Evolutionary conservation across 2,113 vertebrate genomes (phyloP), one percentile per base, ranked within the genome.

Genomic region (Gnathonemus longibarbis): DNA sequence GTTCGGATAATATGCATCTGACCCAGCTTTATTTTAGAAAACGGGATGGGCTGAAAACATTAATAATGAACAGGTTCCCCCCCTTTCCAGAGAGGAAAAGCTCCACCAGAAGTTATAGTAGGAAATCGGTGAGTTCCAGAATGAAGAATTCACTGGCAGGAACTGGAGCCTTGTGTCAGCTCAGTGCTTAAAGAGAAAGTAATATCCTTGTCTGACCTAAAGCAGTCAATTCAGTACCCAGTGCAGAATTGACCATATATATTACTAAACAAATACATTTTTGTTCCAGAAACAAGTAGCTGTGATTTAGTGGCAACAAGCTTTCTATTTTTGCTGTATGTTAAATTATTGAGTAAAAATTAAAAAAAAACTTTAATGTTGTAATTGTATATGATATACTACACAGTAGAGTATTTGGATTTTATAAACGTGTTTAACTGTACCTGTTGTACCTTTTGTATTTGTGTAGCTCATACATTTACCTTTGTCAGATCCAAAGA

Each of bases 51-150:
- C 93, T 91, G 90, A 93, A 92, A 77, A 91, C 90, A 92, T 90
- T 95, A 95, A 95, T 95, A 93, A 92, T 92, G 90, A 94, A 88
- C 94, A 95, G 95, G 91, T 94, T 94, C 94, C 91, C 94, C 91
- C 91, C 93, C 87, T 91, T 91, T 94, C 90, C 92, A 93, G 91
- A 93, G 93, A 93, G 88, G 92, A 92, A 93, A 90, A 90, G 88
- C 91, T 91, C 85, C 88, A 84, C 91, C 91, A 92, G 93, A 93
- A 92, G 93, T 92, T 89, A 90, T 91, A 90, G 87, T 92, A 89
- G 91, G 94, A 95, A 95, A 95, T 94, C 93, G 91, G 46, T 46
- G n/a, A 80, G 91, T 52, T 92, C 93, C 94, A 87, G 91, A 91
- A 87, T 80, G 53, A 92, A 93, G 93, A 95, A 93, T 94, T 95